phyloP scores from a whole-genome alignment of 1,140 invertebrate genomes.

The Daktulosphaira vitifoliae region DNA sequence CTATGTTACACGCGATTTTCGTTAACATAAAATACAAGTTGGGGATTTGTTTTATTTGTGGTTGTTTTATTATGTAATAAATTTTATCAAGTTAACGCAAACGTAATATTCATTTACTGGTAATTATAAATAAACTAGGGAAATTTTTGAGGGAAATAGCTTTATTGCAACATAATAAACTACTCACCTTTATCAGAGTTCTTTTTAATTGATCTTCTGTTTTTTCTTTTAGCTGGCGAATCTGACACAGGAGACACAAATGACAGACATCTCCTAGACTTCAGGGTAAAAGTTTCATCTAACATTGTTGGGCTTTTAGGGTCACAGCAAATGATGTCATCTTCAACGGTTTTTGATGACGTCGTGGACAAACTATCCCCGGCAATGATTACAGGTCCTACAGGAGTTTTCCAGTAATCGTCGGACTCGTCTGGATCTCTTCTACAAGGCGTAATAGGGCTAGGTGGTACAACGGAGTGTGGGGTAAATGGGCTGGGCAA shows the following conservation, averaged over 20 bases:
- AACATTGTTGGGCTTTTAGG: slow-evolving; percentile 36
- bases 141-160: too few species aligned
- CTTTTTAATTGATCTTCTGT: neutral
- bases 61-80: too few species aligned
- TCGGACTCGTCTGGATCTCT: neutral
- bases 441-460: slow-evolving; percentile 8
- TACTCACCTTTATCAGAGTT: neutral
- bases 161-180: too few species aligned
- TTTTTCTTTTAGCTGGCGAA: neutral
- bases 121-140: too few species aligned
- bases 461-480: neutral
- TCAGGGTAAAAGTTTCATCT: slow-evolving; percentile 37
- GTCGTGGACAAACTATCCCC: slow-evolving; percentile 19
- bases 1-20: too few species aligned
- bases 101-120: too few species aligned
- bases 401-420: slow-evolving; percentile 30
- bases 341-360: slow-evolving; percentile 30
- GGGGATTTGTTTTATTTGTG: too few species aligned
- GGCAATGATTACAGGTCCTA: slow-evolving; percentile 30
- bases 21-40: too few species aligned
- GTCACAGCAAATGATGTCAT: slow-evolving; percentile 26
- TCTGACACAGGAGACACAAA: slow-evolving; percentile 37
- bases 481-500: slow-evolving; percentile 39
- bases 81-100: too few species aligned
- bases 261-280: slow-evolving; percentile 39